Base-by-base conservation (phyloP, 2,797 vertebrate genomes). In the Lepilemur septentrionalis region DNA sequence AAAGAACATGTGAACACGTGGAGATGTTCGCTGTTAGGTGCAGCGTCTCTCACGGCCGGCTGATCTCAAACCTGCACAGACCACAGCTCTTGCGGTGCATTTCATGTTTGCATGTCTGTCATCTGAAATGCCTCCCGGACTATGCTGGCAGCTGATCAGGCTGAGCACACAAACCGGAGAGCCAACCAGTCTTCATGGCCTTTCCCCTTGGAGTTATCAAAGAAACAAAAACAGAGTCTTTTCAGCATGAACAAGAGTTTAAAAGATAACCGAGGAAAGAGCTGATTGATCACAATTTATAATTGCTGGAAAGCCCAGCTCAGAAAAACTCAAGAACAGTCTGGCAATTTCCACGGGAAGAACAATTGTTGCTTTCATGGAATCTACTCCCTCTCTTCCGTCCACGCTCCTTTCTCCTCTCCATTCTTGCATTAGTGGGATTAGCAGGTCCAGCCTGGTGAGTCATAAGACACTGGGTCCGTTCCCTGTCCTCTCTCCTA, bases 401-500 rank as follows among this genome's bases (percentile, higher is more conserved):
- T 85, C 13, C 12, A 35, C 22, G 22, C 32, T 59, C 25, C 35
- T 32, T 14, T 20, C 7, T 41, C 67, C 25, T 70, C 22, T 67
- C 12, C 10, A 18, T 81, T 25, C 50, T 76, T 59, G 9, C 11
- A 25, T 83, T 76, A 43, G 28, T 10, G 63, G 50, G 57, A 22
- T 86, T 38, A 63, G 28, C 63, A 69, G 43, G 55, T 15, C 48
- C 9, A 1, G 23, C 18, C 57, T 88, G 35, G 15, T 72, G 80
- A 89, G 75, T 89, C 78, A 15, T 7, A 59, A 59, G 52, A 82
- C 63, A 30, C 73, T 59, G 46, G 38, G 11, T n/a, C 13, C 23
- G 22, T 48, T 97, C 92, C 90, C 55, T 92, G 14, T 79, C 87
- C 72, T 93, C 67, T 50, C 38, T 23, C 85, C 88, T 95, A 10